Conservation (phyloP, 2,888 invertebrate genomes). For the Dicycla oo region DNA sequence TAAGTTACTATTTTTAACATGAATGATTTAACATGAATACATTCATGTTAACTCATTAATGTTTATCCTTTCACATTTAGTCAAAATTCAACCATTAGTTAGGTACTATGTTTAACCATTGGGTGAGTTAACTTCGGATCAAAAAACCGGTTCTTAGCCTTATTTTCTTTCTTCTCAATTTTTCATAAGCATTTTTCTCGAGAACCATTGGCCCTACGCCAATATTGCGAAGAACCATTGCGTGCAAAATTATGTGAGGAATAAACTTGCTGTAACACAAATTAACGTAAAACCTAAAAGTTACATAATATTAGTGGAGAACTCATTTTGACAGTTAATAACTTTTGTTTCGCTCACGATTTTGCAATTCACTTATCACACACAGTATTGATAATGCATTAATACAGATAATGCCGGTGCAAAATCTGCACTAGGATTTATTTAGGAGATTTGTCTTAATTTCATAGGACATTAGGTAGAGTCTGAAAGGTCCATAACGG, state of each 20-base stretch:
- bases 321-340: neutral
- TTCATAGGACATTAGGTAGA: neutral
- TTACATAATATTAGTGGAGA: neutral
- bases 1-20: no score
- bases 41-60: no score
- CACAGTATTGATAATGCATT: neutral
- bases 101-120: no score
- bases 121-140: no score
- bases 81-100: no score
- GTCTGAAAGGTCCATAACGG: constrained; percentile 16
- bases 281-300: neutral
- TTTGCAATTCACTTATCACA: neutral
- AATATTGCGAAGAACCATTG: neutral
- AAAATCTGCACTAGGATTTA: neutral
- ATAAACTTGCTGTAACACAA: neutral
- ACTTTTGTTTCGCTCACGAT: neutral
- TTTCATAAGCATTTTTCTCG: no score
- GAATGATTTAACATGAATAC: no score
- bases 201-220: no score
- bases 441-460: neutral
- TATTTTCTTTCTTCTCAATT: no score
- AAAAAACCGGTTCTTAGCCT: no score
- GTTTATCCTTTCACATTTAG: no score
- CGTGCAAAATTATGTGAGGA: neutral
- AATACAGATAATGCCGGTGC: neutral